phyloP scores from a whole-genome alignment of 2,888 invertebrate genomes.

The Polymixis lichenea region DNA sequence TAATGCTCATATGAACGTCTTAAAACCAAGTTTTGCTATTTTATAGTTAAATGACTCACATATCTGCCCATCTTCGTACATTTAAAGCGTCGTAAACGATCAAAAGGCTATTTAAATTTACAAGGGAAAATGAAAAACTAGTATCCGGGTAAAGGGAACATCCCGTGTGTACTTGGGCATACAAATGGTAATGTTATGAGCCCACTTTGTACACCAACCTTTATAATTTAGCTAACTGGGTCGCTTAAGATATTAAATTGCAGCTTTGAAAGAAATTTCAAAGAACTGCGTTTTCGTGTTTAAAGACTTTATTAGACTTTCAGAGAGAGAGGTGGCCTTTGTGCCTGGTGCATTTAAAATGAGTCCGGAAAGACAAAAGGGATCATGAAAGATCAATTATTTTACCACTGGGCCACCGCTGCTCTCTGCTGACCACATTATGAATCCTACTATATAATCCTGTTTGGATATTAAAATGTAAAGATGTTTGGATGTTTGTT shows the following conservation, averaged over 20 bases:
- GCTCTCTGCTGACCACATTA: too few relatives aligned
- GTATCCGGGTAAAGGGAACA: slow-evolving; percentile 50
- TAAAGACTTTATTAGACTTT: not conserved
- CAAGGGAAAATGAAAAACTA: slow-evolving; percentile 39
- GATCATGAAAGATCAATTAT: too few relatives aligned
- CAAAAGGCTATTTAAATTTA: slow-evolving; percentile 33
- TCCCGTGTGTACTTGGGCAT: slow-evolving; percentile 34
- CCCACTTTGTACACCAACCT: slow-evolving; percentile 34
- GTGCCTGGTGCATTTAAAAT: not conserved
- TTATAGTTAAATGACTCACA: slow-evolving; percentile 36
- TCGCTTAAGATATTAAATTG: slow-evolving; percentile 19
- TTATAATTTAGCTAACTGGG: slow-evolving; percentile 34
- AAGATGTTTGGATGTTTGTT: too few relatives aligned
- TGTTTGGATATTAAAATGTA: too few relatives aligned
- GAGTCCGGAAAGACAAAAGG: too few relatives aligned
- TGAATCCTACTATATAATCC: too few relatives aligned
- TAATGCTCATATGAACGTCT: slow-evolving; percentile 9
- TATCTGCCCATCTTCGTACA: slow-evolving; percentile 36
- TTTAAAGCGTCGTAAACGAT: slow-evolving; percentile 40
- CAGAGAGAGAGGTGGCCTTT: too few relatives aligned
- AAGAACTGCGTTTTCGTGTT: slow-evolving; percentile 29
- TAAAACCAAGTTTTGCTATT: slow-evolving; percentile 33
- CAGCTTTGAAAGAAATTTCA: slow-evolving; percentile 30
- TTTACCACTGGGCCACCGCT: too few relatives aligned
- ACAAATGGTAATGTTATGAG: slow-evolving; percentile 41